Evolutionary conservation across 1,140 invertebrate genomes (phyloP).

Genomic region (Megathymus violae): DNA sequence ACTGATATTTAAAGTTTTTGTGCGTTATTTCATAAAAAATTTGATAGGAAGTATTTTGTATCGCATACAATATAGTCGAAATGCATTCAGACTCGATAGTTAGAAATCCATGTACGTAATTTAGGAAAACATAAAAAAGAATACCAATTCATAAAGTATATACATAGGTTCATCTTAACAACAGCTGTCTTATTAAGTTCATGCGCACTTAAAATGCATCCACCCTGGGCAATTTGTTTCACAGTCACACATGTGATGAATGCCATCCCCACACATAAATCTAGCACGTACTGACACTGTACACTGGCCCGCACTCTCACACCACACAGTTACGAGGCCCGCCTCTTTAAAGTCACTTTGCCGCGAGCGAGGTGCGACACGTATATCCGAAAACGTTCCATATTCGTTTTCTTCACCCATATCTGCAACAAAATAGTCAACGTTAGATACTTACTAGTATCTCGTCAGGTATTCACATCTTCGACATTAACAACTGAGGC

Average conservation of each 20-base stretch:
- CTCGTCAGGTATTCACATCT: too few species aligned
- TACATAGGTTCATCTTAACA: too few species aligned
- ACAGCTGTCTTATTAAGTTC: too few species aligned
- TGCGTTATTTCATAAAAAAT: too few species aligned
- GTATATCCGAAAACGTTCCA: conserved; percentile 94
- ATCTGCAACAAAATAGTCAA: conserved; percentile 86
- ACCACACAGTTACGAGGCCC: conserved; percentile 83
- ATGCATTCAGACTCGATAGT: not conserved
- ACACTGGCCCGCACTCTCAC: conserved; percentile 34
- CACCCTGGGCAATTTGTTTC: conserved; percentile 18
- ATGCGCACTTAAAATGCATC: not conserved
- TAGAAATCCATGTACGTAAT: conserved; percentile 12
- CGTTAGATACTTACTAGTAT: too few species aligned
- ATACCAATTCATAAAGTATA: conserved; percentile 5
- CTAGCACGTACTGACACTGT: conserved; percentile 37
- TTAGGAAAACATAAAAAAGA: conserved; percentile 5
- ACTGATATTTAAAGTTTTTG: conserved; percentile 14
- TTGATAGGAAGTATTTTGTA: too few species aligned
- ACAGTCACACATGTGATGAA: conserved; percentile 1
- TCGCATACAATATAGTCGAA: not conserved
- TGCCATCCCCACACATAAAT: conserved; percentile 15
- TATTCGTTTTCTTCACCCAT: conserved; percentile 93
- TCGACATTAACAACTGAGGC: too few species aligned
- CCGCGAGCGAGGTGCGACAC: conserved; percentile 93
- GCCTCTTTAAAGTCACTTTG: conserved; percentile 93